A percentile compares a stretch with the other conserved stretches of the same genome.
phyloP scores from a whole-genome alignment of 2,797 vertebrate genomes.

The Steatocranus sp. region DNA sequence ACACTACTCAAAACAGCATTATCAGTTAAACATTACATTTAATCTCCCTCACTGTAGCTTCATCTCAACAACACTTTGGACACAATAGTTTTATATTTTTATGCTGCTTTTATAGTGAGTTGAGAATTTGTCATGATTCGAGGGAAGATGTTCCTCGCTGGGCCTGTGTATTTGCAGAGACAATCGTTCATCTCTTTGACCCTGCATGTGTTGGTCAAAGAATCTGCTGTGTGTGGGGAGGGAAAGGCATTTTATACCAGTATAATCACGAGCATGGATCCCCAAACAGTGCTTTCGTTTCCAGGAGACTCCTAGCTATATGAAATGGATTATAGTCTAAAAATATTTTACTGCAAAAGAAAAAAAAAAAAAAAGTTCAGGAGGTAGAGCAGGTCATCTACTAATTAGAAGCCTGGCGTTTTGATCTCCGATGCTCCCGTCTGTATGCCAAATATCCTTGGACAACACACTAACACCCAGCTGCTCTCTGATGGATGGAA shows the following conservation, averaged over 20 bases:
- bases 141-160: accelerated
- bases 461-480: neutral
- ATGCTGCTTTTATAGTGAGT: neutral
- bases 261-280: neutral
- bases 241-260: neutral
- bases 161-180: neutral
- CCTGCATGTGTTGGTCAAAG: neutral
- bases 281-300: neutral
- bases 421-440: neutral
- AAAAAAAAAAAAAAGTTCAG: accelerated
- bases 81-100: no score
- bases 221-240: neutral
- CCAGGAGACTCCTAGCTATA: neutral
- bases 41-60: neutral
- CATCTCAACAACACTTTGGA: neutral
- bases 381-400: neutral
- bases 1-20: neutral
- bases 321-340: accelerated
- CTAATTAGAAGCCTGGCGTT: neutral
- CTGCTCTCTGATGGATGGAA: neutral
- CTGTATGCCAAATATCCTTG: neutral
- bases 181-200: neutral
- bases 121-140: neutral
- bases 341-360: neutral
- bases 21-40: neutral